Evolutionary conservation across 2,888 invertebrate genomes (phyloP).

Genomic region (Himalopsyche tibetana): DNA sequence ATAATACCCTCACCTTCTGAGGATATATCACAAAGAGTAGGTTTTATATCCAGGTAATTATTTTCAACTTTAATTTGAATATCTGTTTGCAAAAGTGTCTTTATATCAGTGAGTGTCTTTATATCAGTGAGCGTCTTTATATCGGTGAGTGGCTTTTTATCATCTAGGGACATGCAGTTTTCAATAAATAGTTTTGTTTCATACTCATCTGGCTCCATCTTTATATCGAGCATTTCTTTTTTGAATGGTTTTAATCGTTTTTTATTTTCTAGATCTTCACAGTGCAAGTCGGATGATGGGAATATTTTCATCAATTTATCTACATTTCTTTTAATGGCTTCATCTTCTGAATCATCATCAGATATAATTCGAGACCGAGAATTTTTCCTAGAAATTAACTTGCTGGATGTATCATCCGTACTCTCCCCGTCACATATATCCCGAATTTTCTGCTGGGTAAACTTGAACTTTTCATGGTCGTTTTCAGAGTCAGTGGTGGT

Average conservation of each 20-base stretch:
- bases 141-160: conserved; percentile 47
- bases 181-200: conserved; percentile 62
- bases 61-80: conserved; percentile 69
- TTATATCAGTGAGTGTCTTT: neutral
- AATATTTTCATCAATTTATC: conserved; percentile 71
- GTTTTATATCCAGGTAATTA: conserved; percentile 67
- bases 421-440: conserved; percentile 74
- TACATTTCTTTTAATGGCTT: conserved; percentile 76
- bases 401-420: conserved; percentile 73
- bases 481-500: conserved; percentile 76
- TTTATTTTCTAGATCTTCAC: conserved; percentile 70
- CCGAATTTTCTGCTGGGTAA: conserved; percentile 73
- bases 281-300: conserved; percentile 68
- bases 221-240: conserved; percentile 64
- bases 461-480: conserved; percentile 73
- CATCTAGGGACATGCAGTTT: conserved; percentile 53
- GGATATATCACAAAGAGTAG: conserved; percentile 71
- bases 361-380: conserved; percentile 86
- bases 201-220: conserved; percentile 63
- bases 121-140: conserved; percentile 9
- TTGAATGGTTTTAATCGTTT: conserved; percentile 69
- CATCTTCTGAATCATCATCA: conserved; percentile 87
- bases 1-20: conserved; percentile 75
- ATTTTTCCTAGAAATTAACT: conserved; percentile 80
- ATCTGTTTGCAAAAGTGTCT: conserved; percentile 38